Evolutionary conservation across 2,797 vertebrate genomes (phyloP).

Genomic region (Uromys caudimaculatus): DNA sequence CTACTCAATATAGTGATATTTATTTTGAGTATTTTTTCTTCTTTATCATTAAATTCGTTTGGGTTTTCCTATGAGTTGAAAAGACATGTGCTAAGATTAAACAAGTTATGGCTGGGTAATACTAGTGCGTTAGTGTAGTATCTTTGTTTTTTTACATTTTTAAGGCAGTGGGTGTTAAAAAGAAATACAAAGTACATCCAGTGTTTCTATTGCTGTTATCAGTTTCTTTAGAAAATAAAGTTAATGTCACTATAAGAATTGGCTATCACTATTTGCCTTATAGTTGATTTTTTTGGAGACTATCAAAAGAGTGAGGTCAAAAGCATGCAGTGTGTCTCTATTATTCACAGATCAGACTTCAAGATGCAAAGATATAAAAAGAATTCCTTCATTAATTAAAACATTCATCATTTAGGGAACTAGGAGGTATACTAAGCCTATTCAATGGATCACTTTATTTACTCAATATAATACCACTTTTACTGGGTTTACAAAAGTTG

Average conservation of each 20-base stretch:
- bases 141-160: conserved; percentile 13
- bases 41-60: background rate
- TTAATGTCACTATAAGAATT: background rate
- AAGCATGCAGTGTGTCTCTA: background rate
- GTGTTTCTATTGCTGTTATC: background rate
- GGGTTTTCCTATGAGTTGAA: background rate
- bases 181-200: background rate
- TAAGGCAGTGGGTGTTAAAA: background rate
- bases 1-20: too few relatives aligned
- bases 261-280: conserved; percentile 7
- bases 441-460: background rate
- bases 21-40: background rate
- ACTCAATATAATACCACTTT: background rate
- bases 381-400: background rate
- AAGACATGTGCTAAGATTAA: conserved; percentile 21
- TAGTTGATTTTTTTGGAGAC: conserved; percentile 25
- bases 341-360: conserved; percentile 9
- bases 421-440: background rate
- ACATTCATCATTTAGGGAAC: background rate
- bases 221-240: conserved; percentile 17
- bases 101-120: background rate
- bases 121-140: background rate
- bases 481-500: background rate
- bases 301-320: background rate
- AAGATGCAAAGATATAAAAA: background rate